Evolutionary conservation across 2,113 vertebrate genomes (phyloP).

Genomic region (Campylomormyrus tamandua): DNA sequence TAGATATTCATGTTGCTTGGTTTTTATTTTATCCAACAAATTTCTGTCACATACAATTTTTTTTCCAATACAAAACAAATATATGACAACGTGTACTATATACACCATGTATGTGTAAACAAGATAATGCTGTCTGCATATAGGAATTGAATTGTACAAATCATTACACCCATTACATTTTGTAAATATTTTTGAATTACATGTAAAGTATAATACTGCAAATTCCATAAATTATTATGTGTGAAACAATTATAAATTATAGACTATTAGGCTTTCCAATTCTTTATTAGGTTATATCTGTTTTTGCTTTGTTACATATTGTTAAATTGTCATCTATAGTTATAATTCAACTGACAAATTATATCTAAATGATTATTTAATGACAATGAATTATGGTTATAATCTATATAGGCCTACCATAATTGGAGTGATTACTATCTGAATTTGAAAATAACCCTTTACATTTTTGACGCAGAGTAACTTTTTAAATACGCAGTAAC

Average conservation of each 20-base stretch:
- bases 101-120: background rate
- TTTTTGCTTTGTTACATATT: background rate
- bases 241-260: background rate
- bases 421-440: background rate
- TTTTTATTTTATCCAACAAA: background rate
- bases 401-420: background rate
- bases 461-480: background rate
- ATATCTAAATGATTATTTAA: background rate
- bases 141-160: background rate
- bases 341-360: background rate
- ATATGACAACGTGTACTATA: background rate
- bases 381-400: background rate
- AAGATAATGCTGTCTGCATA: background rate
- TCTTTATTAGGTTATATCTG: background rate
- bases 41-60: background rate
- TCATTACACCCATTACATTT: background rate
- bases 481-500: background rate
- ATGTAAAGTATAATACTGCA: background rate
- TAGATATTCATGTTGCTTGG: background rate
- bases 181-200: background rate
- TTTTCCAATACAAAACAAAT: background rate
- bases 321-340: background rate
- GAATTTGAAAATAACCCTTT: background rate
- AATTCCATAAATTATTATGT: background rate
- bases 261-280: background rate